Evolutionary conservation across 1,140 invertebrate genomes (phyloP), one percentile per base, ranked within the genome.

Genomic region (Physella acuta): DNA sequence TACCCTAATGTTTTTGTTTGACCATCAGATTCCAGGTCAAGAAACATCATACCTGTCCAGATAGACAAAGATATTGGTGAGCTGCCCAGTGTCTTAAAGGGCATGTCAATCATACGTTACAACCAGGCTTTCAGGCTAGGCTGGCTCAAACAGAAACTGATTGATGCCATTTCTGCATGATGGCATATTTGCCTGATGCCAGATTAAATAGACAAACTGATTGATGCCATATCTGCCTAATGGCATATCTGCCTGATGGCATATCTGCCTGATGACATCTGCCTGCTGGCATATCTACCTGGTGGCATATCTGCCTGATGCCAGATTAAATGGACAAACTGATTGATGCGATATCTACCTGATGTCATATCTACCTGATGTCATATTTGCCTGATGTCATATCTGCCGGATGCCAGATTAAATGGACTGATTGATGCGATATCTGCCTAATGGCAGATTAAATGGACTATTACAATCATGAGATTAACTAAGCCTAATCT

Each of bases 131-230:
- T 11, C n/a, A 20, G n/a, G 1, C 37, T 16, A 28, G 34, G 59
- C n/a, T 61, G 59, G 59, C 36, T 61, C 2, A 61, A 61, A 28
- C 2, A 39, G 3, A 61, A 61, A 36, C 17, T 61, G 59, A 30
- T 44, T 11, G 37, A 44, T 26, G 59, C 59, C 1, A 61, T 61
- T 61, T 33, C 59, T 61, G 59, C 59, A 1, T 61, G 59, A 61
- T 2, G n/a, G 30, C 58, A 28, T 26, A 2, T 8, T 11, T 30
- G 24, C 44, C 33, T 64, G 17, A 64, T 64, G 14, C 62, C 62
- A 3, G 49, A 51, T 28, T 4, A 28, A 14, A 64, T 64, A 16
- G 62, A 64, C 44, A 52, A 51, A 24, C 26, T 20, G 24, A 36
- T 64, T 3, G 17, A 8, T 8, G 11, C 53, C 4, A 56, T n/a